Evolutionary conservation across 1,140 invertebrate species (phyloP).

Genomic region (Prorops nasuta): DNA sequence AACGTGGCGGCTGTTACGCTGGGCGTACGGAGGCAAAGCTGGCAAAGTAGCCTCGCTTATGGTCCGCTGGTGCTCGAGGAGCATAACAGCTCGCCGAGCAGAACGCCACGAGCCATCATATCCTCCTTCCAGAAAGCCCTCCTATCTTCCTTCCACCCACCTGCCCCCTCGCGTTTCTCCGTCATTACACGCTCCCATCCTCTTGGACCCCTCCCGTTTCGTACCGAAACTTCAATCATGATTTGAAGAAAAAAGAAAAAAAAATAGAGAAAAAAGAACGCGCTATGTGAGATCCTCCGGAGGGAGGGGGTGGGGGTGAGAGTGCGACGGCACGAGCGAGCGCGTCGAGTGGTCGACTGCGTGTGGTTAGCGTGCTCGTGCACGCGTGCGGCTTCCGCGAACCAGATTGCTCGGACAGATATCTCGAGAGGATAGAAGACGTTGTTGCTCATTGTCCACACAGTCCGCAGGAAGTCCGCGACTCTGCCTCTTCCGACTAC

Average conservation of each 20-base stretch:
- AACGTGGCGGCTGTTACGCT: conserved; percentile 41
- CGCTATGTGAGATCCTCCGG: too few relatives aligned
- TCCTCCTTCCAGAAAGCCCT: conserved; percentile 48
- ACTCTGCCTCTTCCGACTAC: not conserved
- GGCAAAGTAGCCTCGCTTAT: conserved; percentile 55
- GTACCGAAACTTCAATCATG: too few relatives aligned
- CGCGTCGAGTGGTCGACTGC: too few relatives aligned
- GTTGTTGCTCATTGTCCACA: conserved; percentile 28
- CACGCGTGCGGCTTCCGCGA: conserved; percentile 35
- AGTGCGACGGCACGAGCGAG: too few relatives aligned
- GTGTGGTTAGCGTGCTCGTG: not conserved
- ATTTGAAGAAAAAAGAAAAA: too few relatives aligned
- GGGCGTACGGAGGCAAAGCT: conserved; percentile 45
- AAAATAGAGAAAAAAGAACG: too few relatives aligned
- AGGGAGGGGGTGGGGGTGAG: too few relatives aligned
- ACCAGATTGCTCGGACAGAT: conserved; percentile 42
- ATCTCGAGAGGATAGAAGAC: conserved; percentile 14
- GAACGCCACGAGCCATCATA: conserved; percentile 57
- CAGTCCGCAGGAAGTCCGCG: conserved; percentile 28
- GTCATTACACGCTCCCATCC: conserved; percentile 5
- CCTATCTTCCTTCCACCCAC: conserved; percentile 19
- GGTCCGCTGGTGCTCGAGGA: conserved; percentile 54
- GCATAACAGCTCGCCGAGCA: conserved; percentile 55
- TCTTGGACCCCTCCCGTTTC: too few relatives aligned
- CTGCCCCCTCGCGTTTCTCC: not conserved